Percentiles rank a stretch among this genome's conserved stretches.
Evolutionary conservation across 2,113 vertebrate species (phyloP).

Genomic region (Vimba vimba): DNA sequence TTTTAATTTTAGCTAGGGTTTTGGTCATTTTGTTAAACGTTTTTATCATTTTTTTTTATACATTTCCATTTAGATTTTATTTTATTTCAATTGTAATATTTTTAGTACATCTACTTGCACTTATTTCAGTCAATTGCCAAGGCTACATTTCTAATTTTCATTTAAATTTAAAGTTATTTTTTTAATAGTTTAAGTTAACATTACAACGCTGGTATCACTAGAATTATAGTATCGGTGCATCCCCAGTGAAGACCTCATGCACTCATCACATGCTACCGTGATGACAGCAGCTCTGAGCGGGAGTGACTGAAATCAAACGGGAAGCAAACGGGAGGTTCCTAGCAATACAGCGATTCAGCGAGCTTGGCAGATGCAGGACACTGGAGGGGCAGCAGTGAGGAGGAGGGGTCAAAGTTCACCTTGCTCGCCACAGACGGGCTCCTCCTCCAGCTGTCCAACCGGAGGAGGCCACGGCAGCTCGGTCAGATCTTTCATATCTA

Average conservation of each 20-base stretch:
- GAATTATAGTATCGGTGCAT: background rate
- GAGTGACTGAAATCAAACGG: background rate
- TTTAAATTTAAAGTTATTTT: too few relatives aligned
- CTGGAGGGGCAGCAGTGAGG: background rate
- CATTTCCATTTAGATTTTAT: background rate
- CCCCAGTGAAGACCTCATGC: slow-evolving; percentile 17
- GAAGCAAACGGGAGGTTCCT: slow-evolving; percentile 3
- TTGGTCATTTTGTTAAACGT: background rate
- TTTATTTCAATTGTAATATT: background rate
- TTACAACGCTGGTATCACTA: background rate
- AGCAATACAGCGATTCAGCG: background rate
- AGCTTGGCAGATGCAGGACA: slow-evolving; percentile 24
- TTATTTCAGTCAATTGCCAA: too few relatives aligned
- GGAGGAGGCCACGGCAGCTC: slow-evolving; percentile 76
- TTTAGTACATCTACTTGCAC: background rate
- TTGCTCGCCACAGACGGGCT: slow-evolving; percentile 70
- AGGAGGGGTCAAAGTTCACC: slow-evolving; percentile 70
- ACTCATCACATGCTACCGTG: background rate
- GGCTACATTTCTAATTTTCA: too few relatives aligned
- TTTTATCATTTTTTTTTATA: background rate
- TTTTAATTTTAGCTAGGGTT: background rate
- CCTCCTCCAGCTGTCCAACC: slow-evolving; percentile 76
- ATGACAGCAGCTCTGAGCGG: background rate
- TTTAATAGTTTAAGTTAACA: background rate
- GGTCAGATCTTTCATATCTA: slow-evolving; percentile 75